Conservation (phyloP, 2,888 invertebrate genomes). For the Drosophila buzzatii region DNA sequence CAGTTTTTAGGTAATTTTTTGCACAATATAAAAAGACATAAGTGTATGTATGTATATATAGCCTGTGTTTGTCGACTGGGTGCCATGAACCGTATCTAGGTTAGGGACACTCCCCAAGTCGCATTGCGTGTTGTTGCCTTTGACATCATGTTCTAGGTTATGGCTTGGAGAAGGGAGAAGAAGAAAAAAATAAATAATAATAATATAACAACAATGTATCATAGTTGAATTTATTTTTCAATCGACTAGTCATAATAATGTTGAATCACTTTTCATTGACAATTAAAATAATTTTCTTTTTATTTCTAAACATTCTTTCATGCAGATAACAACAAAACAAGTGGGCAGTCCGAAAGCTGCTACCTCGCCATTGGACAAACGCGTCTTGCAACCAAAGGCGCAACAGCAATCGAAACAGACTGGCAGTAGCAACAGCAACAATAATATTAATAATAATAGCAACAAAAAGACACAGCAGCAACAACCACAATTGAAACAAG, state of each 20-base stretch:
- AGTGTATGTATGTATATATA: background rate
- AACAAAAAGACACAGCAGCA: constrained; percentile 70
- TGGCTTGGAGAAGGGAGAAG: constrained; percentile 3
- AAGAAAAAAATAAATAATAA: background rate
- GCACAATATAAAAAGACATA: background rate
- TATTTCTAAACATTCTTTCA: constrained; percentile 26
- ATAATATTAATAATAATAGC: constrained; percentile 62
- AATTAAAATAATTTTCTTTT: background rate
- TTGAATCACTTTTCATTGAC: background rate
- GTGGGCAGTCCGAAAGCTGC: constrained; percentile 84
- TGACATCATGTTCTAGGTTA: constrained; percentile 42
- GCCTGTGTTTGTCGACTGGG: constrained; percentile 16
- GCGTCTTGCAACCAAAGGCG: constrained; percentile 89
- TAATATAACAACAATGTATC: constrained; percentile 7
- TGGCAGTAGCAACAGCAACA: constrained; percentile 53
- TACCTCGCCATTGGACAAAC: constrained; percentile 87
- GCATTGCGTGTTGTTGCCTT: constrained; percentile 10
- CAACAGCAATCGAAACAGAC: constrained; percentile 70
- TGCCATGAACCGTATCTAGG: constrained; percentile 54
- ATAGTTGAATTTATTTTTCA: constrained; percentile 62
- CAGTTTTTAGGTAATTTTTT: constrained; percentile 58
- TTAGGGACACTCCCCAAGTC: constrained; percentile 72
- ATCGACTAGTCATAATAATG: background rate
- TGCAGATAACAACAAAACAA: constrained; percentile 85
- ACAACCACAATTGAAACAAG: constrained; percentile 36